Evolutionary conservation across 2,888 invertebrate genomes (phyloP), one percentile per base, ranked within the genome.

Genomic region (Oeneis ivallda): DNA sequence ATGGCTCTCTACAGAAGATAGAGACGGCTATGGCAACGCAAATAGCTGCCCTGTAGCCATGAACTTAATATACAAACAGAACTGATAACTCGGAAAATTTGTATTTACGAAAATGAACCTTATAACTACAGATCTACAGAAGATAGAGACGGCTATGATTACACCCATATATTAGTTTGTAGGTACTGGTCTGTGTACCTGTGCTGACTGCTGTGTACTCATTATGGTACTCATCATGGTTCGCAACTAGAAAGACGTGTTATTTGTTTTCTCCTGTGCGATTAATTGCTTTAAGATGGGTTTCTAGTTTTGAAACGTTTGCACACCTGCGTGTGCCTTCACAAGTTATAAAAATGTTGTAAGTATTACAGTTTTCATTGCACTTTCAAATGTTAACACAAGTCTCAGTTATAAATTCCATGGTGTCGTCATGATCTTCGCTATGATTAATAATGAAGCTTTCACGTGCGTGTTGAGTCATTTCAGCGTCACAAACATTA

Each of bases 321-420:
- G 94, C 94, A 94, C 94, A 94, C 95, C 93, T 92, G 89, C 92
- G 95, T 95, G 95, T 95, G 95, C 95, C 93, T 88, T 85, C 92
- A 89, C 87, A 86, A 91, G 82, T 85, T 68, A 82, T 92, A 86
- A 81, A 90, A 82, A 95, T 95, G 95, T 87, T 93, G 95, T 95
- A 92, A 95, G 95, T 95, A 89, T 37, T 65, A 15, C 9, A 37
- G 63, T 75, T 66, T 60, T 17, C 39, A 71, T 68, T 57, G 57
- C 2, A 41, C 47, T 43, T 67, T 4, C 7, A 50, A 61, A 49
- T 53, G 10, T 43, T n/a, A 53, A 53, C 39, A 8, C 1, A 3
- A 26, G 11, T 9, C 15, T 9, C 49, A 15, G 13, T 45, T 53
- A 57, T 56, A 39, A 63, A 64, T 70, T 65, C 67, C 67, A 70